Conservation (phyloP, 2,797 vertebrate species). For the Halcyon leucocephala region DNA sequence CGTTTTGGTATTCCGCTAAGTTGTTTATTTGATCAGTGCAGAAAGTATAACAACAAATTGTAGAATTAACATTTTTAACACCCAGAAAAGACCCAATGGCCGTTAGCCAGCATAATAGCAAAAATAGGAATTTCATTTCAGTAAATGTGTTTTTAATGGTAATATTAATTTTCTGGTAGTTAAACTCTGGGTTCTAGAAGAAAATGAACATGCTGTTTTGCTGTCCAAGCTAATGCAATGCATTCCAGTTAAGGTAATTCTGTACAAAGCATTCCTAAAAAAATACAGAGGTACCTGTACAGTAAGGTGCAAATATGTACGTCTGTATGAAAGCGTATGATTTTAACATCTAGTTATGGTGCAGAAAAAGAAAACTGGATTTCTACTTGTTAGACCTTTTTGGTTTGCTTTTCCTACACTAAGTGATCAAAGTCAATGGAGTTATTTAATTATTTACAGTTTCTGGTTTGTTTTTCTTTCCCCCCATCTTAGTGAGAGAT, state of each 20-base stretch:
- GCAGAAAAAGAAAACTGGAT: neutral
- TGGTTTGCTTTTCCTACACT: neutral
- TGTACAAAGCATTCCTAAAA: neutral
- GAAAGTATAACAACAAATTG: neutral
- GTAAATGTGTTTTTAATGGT: neutral
- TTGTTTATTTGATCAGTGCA: neutral
- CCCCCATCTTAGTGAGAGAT: neutral
- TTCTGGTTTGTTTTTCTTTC: neutral
- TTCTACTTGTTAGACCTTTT: neutral
- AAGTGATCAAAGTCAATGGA: neutral
- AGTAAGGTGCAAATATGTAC: neutral
- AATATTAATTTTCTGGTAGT: neutral
- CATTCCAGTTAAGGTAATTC: neutral
- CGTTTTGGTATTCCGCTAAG: neutral
- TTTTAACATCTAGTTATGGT: neutral
- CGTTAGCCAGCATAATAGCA: neutral
- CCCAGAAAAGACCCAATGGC: neutral
- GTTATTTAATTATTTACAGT: neutral
- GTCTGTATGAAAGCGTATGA: neutral
- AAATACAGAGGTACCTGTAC: neutral
- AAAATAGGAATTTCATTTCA: neutral
- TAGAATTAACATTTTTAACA: neutral
- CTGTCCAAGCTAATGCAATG: neutral
- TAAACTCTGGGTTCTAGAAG: neutral
- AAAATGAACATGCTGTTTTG: neutral